Evolutionary conservation across 2,797 vertebrate species (phyloP).

Genomic region (Pogoniulus pusillus): DNA sequence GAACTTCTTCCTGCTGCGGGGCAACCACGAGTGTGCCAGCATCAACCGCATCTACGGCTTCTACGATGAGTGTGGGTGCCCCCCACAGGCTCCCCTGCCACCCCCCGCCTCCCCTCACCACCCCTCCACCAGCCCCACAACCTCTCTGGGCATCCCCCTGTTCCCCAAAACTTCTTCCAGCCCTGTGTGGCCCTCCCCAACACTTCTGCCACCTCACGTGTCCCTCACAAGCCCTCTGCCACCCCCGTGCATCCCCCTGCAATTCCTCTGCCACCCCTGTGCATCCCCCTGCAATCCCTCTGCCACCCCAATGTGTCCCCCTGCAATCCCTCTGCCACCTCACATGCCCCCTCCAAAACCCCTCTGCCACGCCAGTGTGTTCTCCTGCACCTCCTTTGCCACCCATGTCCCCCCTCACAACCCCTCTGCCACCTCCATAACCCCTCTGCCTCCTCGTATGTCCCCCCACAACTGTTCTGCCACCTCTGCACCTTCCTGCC

Average conservation of each 20-base stretch:
- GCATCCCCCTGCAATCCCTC: neutral
- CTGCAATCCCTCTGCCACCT: no score
- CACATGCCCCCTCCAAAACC: no score
- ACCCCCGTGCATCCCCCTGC: fast-evolving
- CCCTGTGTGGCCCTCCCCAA: neutral
- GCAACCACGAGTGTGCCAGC: constrained; percentile 96
- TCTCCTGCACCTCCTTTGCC: no score
- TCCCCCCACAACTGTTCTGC: no score
- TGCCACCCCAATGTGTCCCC: neutral
- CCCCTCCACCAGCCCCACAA: neutral
- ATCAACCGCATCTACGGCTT: constrained; percentile 99
- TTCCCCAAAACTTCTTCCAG: no score
- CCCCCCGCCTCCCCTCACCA: neutral
- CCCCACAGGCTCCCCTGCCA: neutral
- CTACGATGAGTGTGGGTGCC: constrained; percentile 92
- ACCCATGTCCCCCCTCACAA: no score
- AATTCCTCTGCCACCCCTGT: neutral
- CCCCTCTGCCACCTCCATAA: neutral
- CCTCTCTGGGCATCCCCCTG: no score
- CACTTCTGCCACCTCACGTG: neutral
- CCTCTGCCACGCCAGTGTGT: no score
- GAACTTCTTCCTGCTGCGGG: constrained; percentile 96
- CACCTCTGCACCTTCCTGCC: no score
- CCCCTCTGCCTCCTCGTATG: neutral
- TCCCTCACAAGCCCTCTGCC: neutral